A percentile compares a stretch with the other conserved stretches of the same genome.
Conservation (phyloP, 92 coral and sea anemone species). For the Parazoanthus swiftii region DNA sequence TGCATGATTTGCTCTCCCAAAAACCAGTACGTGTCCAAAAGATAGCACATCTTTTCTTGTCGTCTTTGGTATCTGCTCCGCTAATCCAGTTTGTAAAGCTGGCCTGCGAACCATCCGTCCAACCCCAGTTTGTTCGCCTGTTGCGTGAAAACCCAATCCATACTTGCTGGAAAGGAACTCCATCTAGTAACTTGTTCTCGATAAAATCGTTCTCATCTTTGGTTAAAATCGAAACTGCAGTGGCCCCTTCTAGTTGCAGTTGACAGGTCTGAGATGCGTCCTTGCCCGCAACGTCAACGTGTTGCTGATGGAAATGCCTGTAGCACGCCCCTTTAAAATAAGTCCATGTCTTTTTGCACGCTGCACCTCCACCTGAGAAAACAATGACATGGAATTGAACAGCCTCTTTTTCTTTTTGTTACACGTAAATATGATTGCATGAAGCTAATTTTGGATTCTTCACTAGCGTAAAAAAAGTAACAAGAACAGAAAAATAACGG, state of each 20-base stretch:
- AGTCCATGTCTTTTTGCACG: conserved; percentile 15
- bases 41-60: background rate
- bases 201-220: conserved; percentile 13
- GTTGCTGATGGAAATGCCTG: background rate
- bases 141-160: conserved; percentile 9
- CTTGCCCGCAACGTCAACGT: background rate
- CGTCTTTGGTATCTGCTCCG: background rate
- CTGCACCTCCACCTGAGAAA: background rate
- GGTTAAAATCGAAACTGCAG: background rate
- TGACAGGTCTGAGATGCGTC: background rate
- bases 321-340: conserved; percentile 2
- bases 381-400: too few species aligned
- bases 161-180: background rate
- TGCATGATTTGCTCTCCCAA: conserved; percentile 17
- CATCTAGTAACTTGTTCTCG: background rate
- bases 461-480: too few species aligned
- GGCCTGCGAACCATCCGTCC: background rate
- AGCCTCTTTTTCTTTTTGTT: too few species aligned
- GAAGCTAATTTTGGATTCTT: too few species aligned
- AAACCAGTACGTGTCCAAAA: background rate
- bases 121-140: conserved; percentile 12
- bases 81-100: conserved; percentile 14
- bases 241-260: background rate
- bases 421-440: too few species aligned
- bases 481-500: too few species aligned